Evolutionary conservation across 2,888 invertebrate species (phyloP).

Genomic region (Hirtodrosophila duncani): DNA sequence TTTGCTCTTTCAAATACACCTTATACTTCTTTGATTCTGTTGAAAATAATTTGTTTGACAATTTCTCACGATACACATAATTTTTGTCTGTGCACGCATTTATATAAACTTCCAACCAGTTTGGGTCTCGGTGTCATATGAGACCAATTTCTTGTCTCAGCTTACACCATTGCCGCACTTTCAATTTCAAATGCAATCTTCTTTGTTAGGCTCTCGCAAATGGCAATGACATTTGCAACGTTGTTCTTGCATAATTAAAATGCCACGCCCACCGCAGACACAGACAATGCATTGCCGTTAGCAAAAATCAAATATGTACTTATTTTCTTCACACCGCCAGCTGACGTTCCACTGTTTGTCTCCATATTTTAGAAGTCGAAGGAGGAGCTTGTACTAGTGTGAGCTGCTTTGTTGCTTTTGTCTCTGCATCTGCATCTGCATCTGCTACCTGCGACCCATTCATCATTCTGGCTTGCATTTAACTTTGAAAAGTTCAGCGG

Average conservation of each 20-base stretch:
- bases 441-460: constrained; percentile 52
- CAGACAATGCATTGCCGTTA: constrained; percentile 9
- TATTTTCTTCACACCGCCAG: no score
- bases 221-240: constrained; percentile 23
- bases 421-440: no score
- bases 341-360: no score
- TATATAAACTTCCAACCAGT: background rate
- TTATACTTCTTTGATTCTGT: no score
- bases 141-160: constrained; percentile 39
- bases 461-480: constrained; percentile 67
- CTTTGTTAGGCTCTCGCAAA: constrained; percentile 1
- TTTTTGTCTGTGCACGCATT: constrained; percentile 36
- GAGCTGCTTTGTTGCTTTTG: background rate
- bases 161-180: constrained; percentile 46
- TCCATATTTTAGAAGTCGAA: no score
- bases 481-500: constrained; percentile 46
- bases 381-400: background rate
- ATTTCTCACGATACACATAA: no score
- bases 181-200: constrained; percentile 56
- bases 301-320: constrained; percentile 48
- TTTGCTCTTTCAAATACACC: no score
- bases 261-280: constrained; percentile 1
- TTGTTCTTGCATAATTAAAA: constrained; percentile 38
- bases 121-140: constrained; percentile 35
- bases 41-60: no score